Percentiles rank a stretch among this genome's conserved stretches.
phyloP scores from a whole-genome alignment of 2,113 vertebrate species.

The Hoplias malabaricus region DNA sequence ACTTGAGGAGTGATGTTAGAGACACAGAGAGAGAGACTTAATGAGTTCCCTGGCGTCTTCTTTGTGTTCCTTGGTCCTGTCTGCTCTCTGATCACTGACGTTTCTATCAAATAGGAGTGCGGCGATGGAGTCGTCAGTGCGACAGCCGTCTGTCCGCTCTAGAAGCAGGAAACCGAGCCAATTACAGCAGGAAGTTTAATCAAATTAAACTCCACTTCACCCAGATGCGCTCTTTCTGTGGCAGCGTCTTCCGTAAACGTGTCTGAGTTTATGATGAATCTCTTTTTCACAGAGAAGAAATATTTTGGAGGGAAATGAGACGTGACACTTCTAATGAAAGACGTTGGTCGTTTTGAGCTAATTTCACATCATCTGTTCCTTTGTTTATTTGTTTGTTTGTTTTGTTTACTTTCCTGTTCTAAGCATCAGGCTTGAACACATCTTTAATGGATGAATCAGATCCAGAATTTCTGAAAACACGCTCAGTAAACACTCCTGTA shows the following conservation, averaged over 20 bases:
- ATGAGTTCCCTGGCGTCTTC: constrained; percentile 77
- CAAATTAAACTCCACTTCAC: constrained; percentile 72
- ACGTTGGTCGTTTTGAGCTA: constrained; percentile 21
- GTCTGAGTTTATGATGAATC: constrained; percentile 53
- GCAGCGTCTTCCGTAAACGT: constrained; percentile 60
- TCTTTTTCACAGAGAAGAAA: constrained; percentile 58
- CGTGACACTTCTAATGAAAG: constrained; percentile 30
- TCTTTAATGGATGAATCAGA: neutral
- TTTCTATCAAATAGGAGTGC: constrained; percentile 79
- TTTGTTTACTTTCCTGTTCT: constrained; percentile 1
- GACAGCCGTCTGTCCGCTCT: constrained; percentile 62
- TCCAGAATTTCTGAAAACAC: too few species aligned
- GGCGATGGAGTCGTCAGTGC: constrained; percentile 75
- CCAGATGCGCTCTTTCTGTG: constrained; percentile 56
- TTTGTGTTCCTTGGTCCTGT: too few species aligned
- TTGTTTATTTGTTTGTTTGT: constrained; percentile 43
- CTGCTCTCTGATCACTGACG: constrained; percentile 80
- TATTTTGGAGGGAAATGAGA: constrained; percentile 49
- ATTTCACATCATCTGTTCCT: constrained; percentile 38
- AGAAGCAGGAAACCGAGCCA: constrained; percentile 65
- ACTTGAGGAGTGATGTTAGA: constrained; percentile 61
- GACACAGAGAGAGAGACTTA: constrained; percentile 74
- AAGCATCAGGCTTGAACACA: neutral
- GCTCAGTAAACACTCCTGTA: too few species aligned
- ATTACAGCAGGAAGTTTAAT: constrained; percentile 74